Conservation (phyloP, 2,113 vertebrate genomes). For the Hyaena hyaena region DNA sequence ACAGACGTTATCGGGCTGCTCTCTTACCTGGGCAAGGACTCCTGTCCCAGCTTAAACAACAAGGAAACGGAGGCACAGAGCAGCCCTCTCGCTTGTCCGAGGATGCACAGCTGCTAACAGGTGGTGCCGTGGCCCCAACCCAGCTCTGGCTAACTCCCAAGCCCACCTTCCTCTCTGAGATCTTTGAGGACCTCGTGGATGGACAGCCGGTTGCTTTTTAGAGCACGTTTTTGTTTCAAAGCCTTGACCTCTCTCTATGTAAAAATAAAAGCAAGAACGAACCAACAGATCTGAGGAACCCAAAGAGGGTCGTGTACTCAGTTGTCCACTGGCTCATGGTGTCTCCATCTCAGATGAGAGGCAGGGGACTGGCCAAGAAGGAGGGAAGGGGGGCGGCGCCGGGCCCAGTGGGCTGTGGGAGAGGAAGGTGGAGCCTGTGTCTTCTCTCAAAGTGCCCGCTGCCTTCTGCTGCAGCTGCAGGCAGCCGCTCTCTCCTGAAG, state of each 20-base stretch:
- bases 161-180: neutral
- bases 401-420: neutral
- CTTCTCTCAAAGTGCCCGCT: neutral
- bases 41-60: neutral
- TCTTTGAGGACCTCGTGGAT: neutral
- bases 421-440: neutral
- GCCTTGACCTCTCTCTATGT: neutral
- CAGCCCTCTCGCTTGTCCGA: neutral
- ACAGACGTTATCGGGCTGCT: neutral
- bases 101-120: neutral
- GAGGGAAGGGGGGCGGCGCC: rapidly evolving
- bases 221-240: neutral
- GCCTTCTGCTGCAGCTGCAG: neutral
- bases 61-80: neutral
- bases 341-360: neutral
- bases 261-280: neutral
- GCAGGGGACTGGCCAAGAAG: neutral
- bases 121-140: neutral
- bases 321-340: neutral
- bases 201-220: constrained; percentile 7
- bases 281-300: neutral
- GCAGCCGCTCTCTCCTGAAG: neutral
- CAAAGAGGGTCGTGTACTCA: neutral
- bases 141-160: neutral
- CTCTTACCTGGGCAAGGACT: neutral